phyloP scores from a whole-genome alignment of 2,797 vertebrate genomes.

The Balearica regulorum region DNA sequence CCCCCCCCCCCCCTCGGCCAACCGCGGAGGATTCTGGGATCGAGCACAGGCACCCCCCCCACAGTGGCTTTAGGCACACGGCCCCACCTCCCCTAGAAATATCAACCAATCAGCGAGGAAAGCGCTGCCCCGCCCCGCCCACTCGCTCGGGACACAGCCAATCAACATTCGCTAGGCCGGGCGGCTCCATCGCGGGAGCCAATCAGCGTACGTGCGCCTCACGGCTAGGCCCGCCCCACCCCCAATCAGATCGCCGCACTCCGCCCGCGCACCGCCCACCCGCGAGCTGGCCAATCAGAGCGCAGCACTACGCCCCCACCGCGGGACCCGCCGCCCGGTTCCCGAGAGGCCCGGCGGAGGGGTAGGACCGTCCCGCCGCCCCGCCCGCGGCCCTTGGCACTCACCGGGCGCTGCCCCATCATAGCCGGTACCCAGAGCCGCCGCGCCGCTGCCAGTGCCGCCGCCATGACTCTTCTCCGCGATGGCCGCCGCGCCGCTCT shows the following conservation, averaged over 20 bases:
- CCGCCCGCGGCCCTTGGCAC: background rate
- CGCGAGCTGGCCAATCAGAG: background rate
- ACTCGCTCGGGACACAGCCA: rapidly evolving
- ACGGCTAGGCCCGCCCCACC: background rate
- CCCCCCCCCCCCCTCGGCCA: background rate
- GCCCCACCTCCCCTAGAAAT: background rate
- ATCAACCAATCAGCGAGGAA: background rate
- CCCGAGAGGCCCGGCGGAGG: background rate
- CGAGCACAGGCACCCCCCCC: background rate
- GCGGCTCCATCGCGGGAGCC: rapidly evolving
- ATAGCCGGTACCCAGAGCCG: background rate
- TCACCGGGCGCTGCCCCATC: background rate
- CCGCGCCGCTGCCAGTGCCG: background rate
- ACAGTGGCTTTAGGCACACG: too few relatives aligned
- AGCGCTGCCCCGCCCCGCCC: rapidly evolving
- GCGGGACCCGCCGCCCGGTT: too few relatives aligned
- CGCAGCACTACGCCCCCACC: too few relatives aligned
- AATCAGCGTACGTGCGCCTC: background rate
- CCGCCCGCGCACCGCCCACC: background rate
- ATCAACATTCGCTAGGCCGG: rapidly evolving
- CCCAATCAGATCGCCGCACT: background rate
- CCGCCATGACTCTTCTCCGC: background rate
- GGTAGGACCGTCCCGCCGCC: too few relatives aligned
- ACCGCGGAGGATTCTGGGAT: background rate
- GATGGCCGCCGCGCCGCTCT: background rate